Base-by-base conservation (phyloP, 2,797 vertebrate genomes). In the Phataginus tricuspis region DNA sequence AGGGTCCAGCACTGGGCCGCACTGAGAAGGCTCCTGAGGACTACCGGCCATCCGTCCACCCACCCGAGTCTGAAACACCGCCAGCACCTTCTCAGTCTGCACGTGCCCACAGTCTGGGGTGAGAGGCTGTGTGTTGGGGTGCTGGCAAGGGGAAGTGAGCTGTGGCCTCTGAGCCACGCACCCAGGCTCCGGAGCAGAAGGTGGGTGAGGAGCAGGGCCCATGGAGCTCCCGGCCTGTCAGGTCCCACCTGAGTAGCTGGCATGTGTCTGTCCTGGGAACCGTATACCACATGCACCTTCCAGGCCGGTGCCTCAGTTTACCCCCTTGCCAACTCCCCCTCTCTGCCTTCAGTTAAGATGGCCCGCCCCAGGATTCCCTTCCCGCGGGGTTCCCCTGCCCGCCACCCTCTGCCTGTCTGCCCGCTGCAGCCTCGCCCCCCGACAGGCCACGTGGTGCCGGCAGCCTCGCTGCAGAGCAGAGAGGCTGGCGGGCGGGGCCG, bases 401-500 rank as follows among this genome's bases (percentile, higher is more conserved):
- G 39, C 77, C 84, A 4, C 84, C 77, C 66, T 31, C 61, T 7
- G 21, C 63, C 63, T 11, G 61, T 31, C 71, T 14, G 64, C 25
- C 31, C 4, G 80, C 88, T n/a, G 34, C 72, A 63, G 69, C 83
- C 69, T 71, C 6, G 6, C 72, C 71, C 77, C 75, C 82, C 19
- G 23, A 31, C 64, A 8, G 39, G 91, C 86, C 90, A n/a, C 90
- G 84, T 92, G 96, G 97, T 87, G 78, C 51, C 21, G 59, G 84
- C 94, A 7, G 69, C 72, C 8, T 49, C 25, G 2, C 95, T 12
- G 77, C 0, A 4, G 87, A 21, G 80, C n/a, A 12, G 16, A 12
- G 29, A 53, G 96, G 94, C 95, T 57, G 31, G 94, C 77, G 25
- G 96, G 75, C 37, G 92, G 96, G 85, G 97, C 82, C 14, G 93